Conservation (phyloP, 2,888 invertebrate genomes). For the Lasioglossum morio region DNA sequence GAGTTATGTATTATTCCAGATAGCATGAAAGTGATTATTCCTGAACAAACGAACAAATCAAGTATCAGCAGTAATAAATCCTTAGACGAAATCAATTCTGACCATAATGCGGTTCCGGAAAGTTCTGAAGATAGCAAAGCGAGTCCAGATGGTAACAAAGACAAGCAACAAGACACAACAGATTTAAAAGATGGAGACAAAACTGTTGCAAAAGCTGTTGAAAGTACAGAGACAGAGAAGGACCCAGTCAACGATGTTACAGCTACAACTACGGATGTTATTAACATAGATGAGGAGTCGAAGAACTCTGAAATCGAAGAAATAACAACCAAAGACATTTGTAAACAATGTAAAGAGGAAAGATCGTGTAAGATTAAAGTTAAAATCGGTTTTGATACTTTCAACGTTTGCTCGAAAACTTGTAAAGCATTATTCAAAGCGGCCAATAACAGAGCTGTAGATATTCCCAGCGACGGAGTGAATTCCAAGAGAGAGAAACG, state of each 20-base stretch:
- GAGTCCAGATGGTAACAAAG: slow-evolving; percentile 27
- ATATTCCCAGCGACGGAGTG: slow-evolving; percentile 82
- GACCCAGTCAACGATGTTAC: slow-evolving; percentile 36
- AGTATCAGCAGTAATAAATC: slow-evolving; percentile 62
- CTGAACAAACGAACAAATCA: slow-evolving; percentile 58
- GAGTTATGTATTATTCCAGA: slow-evolving; percentile 84
- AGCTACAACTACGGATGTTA: slow-evolving; percentile 70
- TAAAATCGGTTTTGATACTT: slow-evolving; percentile 84
- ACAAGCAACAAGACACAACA: slow-evolving; percentile 30
- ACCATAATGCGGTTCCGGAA: slow-evolving; percentile 34
- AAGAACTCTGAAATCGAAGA: slow-evolving; percentile 80
- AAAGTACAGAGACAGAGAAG: slow-evolving; percentile 30
- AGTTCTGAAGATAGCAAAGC: slow-evolving; percentile 18
- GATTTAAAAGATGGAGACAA: slow-evolving; percentile 45
- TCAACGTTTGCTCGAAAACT: slow-evolving; percentile 80
- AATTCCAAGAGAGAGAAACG: slow-evolving; percentile 83
- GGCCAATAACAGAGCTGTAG: slow-evolving; percentile 79
- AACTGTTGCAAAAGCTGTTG: slow-evolving; percentile 15
- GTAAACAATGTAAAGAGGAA: slow-evolving; percentile 81
- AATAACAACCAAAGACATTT: slow-evolving; percentile 74
- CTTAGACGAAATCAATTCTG: slow-evolving; percentile 37
- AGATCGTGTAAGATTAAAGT: slow-evolving; percentile 83
- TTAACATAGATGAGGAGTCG: slow-evolving; percentile 86
- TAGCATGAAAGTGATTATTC: slow-evolving; percentile 79
- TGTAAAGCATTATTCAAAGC: slow-evolving; percentile 79